A percentile compares a stretch with the other conserved stretches of the same genome.
Conservation (phyloP, 2,113 vertebrate species). For the Zootoca vivipara region DNA sequence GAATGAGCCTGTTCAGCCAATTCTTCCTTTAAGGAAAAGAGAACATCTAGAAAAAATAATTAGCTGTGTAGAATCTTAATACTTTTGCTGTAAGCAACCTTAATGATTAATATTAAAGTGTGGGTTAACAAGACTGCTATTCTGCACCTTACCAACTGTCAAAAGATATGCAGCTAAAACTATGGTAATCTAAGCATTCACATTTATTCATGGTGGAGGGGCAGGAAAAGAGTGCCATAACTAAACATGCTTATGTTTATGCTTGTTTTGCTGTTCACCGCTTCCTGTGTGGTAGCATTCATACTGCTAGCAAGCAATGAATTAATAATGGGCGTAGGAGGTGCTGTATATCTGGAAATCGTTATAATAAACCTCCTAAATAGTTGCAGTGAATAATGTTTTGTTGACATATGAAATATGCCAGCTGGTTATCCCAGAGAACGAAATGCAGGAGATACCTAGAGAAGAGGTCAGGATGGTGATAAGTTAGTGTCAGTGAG, state of each 20-base stretch:
- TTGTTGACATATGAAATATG: background rate
- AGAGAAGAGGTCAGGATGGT: background rate
- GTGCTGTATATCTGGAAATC: conserved; percentile 18
- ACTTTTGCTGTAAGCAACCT: background rate
- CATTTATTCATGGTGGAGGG: background rate
- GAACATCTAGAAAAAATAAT: conserved; percentile 39
- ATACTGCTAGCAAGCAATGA: conserved; percentile 3
- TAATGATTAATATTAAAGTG: background rate
- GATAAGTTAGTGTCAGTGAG: background rate
- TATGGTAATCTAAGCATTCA: background rate
- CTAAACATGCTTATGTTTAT: background rate
- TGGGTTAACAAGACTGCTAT: background rate
- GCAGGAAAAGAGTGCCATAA: background rate
- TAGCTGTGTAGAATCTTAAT: conserved; percentile 35
- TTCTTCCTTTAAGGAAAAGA: conserved; percentile 14
- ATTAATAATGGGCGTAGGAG: conserved; percentile 21
- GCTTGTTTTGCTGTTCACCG: conserved; percentile 14
- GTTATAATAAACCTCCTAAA: background rate
- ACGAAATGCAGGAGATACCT: background rate
- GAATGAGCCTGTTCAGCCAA: conserved; percentile 28
- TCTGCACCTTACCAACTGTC: conserved; percentile 22
- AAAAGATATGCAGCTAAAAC: background rate
- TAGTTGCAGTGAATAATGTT: background rate
- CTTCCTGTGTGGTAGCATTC: conserved; percentile 40
- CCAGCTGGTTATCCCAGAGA: background rate